A percentile compares a stretch with the other conserved stretches of the same genome.
These are phyloP conservation scores for Hucho hucho DNA, from an alignment of 2,113 vertebrate genomes.

Conservation along the genomic window DNA sequence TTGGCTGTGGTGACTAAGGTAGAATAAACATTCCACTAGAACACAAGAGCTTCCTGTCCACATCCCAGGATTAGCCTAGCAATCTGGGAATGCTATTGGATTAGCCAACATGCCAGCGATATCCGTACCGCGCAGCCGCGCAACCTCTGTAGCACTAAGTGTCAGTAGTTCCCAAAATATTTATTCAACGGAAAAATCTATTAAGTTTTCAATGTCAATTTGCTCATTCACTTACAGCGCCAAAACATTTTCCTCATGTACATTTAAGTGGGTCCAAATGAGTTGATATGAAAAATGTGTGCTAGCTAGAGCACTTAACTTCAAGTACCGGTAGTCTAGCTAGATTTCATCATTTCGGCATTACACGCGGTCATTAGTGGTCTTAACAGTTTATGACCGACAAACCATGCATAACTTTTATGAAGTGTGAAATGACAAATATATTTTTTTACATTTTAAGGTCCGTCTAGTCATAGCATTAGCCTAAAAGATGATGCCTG, in stretches of 20 bases:
- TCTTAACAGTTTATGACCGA: not conserved
- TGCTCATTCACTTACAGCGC: slow-evolving; percentile 35
- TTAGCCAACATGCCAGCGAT: slow-evolving; percentile 52
- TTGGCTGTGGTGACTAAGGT: slow-evolving; percentile 22
- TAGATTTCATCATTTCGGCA: slow-evolving; percentile 1
- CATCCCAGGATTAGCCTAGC: slow-evolving; percentile 48
- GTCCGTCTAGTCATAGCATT: no score
- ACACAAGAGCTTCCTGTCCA: slow-evolving; percentile 56
- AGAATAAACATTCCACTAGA: slow-evolving; percentile 70
- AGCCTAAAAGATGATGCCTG: no score
- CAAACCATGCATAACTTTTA: not conserved
- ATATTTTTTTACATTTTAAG: no score
- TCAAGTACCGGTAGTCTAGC: not conserved
- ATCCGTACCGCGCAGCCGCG: slow-evolving; percentile 34
- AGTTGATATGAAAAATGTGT: slow-evolving; percentile 39
- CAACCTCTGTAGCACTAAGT: slow-evolving; percentile 34
- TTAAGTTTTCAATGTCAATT: slow-evolving; percentile 53
- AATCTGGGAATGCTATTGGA: slow-evolving; percentile 55
- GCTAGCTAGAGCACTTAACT: not conserved
- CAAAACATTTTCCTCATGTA: slow-evolving; percentile 16
- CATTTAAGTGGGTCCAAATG: slow-evolving; percentile 17
- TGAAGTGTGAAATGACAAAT: no score
- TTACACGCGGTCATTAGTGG: not conserved
- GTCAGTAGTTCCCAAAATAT: slow-evolving; percentile 61
- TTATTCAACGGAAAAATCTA: slow-evolving; percentile 49